phyloP scores from a whole-genome alignment of 2,888 invertebrate genomes.

The Andrena camellia region DNA sequence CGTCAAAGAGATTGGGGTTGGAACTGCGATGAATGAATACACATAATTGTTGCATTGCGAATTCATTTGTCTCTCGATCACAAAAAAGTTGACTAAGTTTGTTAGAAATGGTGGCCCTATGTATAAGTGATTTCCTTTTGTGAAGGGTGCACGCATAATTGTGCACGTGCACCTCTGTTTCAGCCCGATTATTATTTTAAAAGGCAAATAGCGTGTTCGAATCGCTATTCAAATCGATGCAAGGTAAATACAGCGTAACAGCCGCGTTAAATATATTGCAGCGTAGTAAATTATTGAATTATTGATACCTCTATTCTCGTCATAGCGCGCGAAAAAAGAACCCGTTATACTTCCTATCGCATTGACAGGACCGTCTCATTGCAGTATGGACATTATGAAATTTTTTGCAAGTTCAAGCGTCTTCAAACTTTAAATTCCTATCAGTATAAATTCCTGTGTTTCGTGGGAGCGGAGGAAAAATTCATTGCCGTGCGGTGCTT shows the following conservation, averaged over 20 bases:
- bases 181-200: conserved; percentile 21
- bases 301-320: conserved; percentile 18
- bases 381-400: conserved; percentile 18
- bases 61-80: background rate
- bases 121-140: background rate
- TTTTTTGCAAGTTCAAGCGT: background rate
- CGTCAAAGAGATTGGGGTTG: too few species aligned
- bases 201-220: conserved; percentile 21
- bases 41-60: background rate
- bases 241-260: conserved; percentile 22
- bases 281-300: conserved; percentile 25
- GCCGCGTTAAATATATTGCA: conserved; percentile 2
- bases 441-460: conserved; percentile 18
- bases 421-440: conserved; percentile 18
- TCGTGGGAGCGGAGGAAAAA: background rate
- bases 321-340: conserved; percentile 5
- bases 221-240: conserved; percentile 18
- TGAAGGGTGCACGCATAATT: background rate
- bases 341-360: background rate
- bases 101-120: background rate
- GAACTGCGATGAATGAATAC: background rate
- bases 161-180: background rate
- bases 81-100: background rate
- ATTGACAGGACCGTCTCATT: background rate
- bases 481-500: conserved; percentile 9